Evolutionary conservation across 2,888 invertebrate genomes (phyloP), one percentile per base, ranked within the genome.

Genomic region (Agrotis clavis): DNA sequence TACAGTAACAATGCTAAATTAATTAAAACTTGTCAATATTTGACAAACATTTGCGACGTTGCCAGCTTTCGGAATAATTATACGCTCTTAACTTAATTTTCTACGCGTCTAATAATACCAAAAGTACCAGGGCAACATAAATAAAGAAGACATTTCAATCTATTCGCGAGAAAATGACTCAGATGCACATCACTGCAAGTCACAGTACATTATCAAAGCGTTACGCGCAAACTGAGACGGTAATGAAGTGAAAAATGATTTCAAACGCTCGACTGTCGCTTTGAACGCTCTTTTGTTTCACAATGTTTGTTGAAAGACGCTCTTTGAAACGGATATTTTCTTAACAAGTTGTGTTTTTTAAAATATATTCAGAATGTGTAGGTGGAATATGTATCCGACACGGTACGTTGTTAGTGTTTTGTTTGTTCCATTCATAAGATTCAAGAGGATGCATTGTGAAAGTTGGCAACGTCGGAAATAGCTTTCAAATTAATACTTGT

Each of bases 181-280:
- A 80, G 77, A 67, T 62, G 68, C 80, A 81, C 84, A 71, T 78
- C 81, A 85, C 74, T 72, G 74, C 68, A 78, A 71, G 87, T 89
- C 87, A 90, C 89, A 87, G 86, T 80, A 79, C 88, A 90, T 90
- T 86, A 85, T 79, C 54, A 71, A 71, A 71, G 70, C 78, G 83
- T 77, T 83, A 88, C 88, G 90, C 87, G 84, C 85, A 82, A 84
- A 84, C 86, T 88, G 71, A 77, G 71, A 66, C 82, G 65, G 85
- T 88, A 92, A 92, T 90, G 92, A 90, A 86, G 88, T 90, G 89
- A 89, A 88, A 90, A 91, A 92, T 92, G 86, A 89, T 86, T 83
- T 82, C 69, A 86, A 86, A 86, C 85, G 83, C 76, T 84, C 79
- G 84, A 82, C 84, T 77, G 83, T 83, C 66, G 74, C 81, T 77